These are phyloP conservation scores for Steinernema khuongi DNA, from an alignment of 1,140 invertebrate genomes.

Conservation along the genomic window DNA sequence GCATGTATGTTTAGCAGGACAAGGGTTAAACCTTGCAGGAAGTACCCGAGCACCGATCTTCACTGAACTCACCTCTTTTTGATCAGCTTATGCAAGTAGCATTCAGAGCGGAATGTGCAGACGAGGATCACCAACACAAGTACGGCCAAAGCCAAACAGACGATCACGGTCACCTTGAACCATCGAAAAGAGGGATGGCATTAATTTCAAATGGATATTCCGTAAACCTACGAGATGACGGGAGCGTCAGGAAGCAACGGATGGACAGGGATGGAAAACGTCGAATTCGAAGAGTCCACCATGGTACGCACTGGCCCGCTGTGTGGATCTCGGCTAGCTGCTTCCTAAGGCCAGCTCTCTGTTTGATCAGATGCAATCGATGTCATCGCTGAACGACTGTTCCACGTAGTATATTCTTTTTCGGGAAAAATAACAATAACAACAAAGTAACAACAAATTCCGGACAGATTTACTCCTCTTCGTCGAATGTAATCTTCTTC, in stretches of 20 bases:
- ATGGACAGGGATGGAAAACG: neutral
- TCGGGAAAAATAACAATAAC: neutral
- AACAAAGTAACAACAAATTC: neutral
- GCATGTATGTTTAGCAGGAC: no score
- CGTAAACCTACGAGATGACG: neutral
- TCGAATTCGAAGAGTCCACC: neutral
- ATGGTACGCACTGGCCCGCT: no score
- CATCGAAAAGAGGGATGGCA: neutral
- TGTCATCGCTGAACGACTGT: neutral
- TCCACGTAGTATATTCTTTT: neutral
- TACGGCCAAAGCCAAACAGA: neutral
- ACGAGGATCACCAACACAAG: neutral
- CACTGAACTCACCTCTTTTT: neutral
- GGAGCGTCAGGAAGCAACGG: neutral
- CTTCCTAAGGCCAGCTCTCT: no score
- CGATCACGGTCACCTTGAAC: neutral
- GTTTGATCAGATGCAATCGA: slow-evolving; percentile 9
- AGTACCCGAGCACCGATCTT: neutral
- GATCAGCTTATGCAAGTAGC: neutral
- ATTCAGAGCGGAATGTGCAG: neutral
- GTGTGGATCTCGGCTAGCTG: no score
- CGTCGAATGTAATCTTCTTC: slow-evolving; percentile 14
- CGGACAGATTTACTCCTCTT: neutral
- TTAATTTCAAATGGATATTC: neutral
- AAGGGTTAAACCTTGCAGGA: no score